Evolutionary conservation across 1,140 invertebrate species (phyloP), one percentile per base, ranked within the genome.

Genomic region (Zaprionus lachaisei): DNA sequence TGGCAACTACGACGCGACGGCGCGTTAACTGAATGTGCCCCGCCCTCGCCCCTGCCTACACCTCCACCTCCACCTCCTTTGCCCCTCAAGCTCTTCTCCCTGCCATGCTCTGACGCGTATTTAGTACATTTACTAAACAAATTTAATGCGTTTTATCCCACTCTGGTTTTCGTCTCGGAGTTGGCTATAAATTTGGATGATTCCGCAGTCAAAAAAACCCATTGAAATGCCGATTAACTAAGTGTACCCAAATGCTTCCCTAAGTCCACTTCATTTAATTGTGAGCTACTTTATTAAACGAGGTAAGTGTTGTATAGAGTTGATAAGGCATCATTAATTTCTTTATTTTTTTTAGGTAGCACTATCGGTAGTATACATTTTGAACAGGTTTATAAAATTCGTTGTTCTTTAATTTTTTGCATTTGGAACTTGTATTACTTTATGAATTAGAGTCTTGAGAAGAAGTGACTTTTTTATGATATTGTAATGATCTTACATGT

Each of bases 1-100:
- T 89, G 85, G 79, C 84, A 89, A 90, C 84, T 90, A 89, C 85
- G 84, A 57, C 75, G 83, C 81, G 80, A 80, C 85, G 81, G 74
- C 65, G 78, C 79, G 75, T 90, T 81, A 89, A 90, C 84, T 81
- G 81, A 89, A 81, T 81, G 81, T 71, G 41, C 31, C 7, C 49
- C 60, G 34, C 64, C 41, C 31, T 20, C 22, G 1, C 4, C 20
- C 20, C 15, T 11, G 11, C 37, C 28, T n/a, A 12, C 3, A 12
- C 28, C 41, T 17, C 62, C 26, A 12, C 28, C 41, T 17, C 62
- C 26, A 61, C 28, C 28, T 62, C 80, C 69, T 82, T 6, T 20
- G 4, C 17, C 77, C 74, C 69, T 60, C 66, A 58, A 58, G 62
- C 72, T 55, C 67, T 44, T 62, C 72, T 67, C 58, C 38, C 17